Evolutionary conservation across 2,888 invertebrate genomes (phyloP), one percentile per base, ranked within the genome.

Genomic region (Drosophila neutralis): DNA sequence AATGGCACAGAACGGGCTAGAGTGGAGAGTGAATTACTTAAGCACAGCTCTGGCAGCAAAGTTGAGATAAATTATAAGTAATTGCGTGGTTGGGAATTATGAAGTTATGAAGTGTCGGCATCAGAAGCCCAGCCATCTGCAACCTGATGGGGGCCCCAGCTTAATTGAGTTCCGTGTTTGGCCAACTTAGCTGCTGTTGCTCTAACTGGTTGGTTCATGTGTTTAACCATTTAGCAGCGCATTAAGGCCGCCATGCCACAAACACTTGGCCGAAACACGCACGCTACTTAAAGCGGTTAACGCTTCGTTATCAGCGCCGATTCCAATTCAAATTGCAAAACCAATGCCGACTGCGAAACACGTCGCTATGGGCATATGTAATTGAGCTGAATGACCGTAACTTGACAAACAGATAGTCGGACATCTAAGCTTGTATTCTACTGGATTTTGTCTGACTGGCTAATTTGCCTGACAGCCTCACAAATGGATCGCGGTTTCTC

Each of bases 381-480:
- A 89, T 82, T 79, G 73, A 78, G 69, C 69, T 67, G 56, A 64
- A 62, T 53, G 69, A 76, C 79, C 76, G 71, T 67, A 69, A 8
- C 49, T 10, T n/a, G 45, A 42, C 29, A 59, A 15, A 35, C 64
- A 40, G 42, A 35, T 58, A 68, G 65, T 71, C 61, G 42, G 75
- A 54, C 53, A 69, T 27, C 54, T 68, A 66, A 76, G 72, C 76
- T 80, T 76, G 69, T 68, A 63, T 77, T 79, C 63, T 70, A 79
- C 65, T 77, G 74, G 70, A 66, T 76, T 67, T 45, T 60, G 75
- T 33, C 4, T 11, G 4, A 15, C 33, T n/a, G 60, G 57, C 78
- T 89, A 87, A 85, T 89, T 85, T 83, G 69, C 64, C 73, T 62
- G 62, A 69, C 68, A 74, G 77, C 66, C 73, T 21, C 86, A 73